phyloP scores from a whole-genome alignment of 2,113 vertebrate genomes.

The Rhinogobius similis region DNA sequence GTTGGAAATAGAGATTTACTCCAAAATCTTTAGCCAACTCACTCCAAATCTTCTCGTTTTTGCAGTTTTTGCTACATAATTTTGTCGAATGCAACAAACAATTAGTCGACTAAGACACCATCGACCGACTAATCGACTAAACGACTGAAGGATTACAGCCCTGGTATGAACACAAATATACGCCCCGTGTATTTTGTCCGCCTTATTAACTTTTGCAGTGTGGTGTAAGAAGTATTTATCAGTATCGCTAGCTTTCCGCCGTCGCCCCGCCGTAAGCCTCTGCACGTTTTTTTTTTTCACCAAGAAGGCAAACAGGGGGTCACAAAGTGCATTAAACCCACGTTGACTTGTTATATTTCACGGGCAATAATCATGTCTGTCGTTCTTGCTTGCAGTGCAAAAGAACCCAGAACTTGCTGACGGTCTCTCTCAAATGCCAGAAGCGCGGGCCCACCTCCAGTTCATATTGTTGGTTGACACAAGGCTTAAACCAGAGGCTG shows the following conservation, averaged over 20 bases:
- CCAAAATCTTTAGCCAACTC: too few relatives aligned
- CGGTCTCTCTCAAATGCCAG: slow-evolving; percentile 43
- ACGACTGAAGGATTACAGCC: too few relatives aligned
- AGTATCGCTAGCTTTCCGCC: not conserved
- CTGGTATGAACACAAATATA: too few relatives aligned
- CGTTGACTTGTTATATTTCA: not conserved
- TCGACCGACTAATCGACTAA: too few relatives aligned
- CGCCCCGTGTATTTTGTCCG: too few relatives aligned
- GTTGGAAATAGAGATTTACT: too few relatives aligned
- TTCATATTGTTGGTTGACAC: slow-evolving; percentile 59
- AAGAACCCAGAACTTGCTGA: slow-evolving; percentile 34
- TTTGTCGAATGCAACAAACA: too few relatives aligned
- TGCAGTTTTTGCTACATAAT: too few relatives aligned
- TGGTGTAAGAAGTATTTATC: not conserved
- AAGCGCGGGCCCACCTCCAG: slow-evolving; percentile 28
- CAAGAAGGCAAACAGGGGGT: not conserved
- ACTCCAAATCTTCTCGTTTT: too few relatives aligned
- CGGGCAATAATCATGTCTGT: slow-evolving; percentile 9
- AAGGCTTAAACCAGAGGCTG: slow-evolving; percentile 58
- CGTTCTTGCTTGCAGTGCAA: slow-evolving; percentile 5
- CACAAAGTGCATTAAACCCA: not conserved
- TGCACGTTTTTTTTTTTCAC: slow-evolving; percentile 10
- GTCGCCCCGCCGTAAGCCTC: slow-evolving; percentile 1
- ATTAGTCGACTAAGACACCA: too few relatives aligned
- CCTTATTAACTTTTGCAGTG: too few relatives aligned